These are phyloP conservation scores for Ectemnius lituratus DNA, from an alignment of 2,888 invertebrate genomes.

Conservation along the genomic window DNA sequence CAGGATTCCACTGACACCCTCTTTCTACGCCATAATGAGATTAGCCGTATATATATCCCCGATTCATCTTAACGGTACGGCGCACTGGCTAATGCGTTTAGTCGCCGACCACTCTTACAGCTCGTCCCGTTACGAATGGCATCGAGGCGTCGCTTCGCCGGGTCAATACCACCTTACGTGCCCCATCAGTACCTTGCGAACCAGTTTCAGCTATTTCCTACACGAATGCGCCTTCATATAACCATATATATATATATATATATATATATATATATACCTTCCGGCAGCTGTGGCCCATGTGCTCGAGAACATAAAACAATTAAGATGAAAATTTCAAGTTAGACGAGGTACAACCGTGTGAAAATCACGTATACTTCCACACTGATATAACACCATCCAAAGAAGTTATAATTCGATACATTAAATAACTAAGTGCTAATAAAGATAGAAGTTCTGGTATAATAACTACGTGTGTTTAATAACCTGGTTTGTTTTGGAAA, in stretches of 20 bases:
- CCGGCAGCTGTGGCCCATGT: constrained; percentile 11
- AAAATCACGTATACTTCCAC: too few species aligned
- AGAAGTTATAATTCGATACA: too few species aligned
- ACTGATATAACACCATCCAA: too few species aligned
- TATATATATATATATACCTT: not conserved
- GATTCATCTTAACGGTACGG: constrained; percentile 55
- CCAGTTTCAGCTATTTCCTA: constrained; percentile 35
- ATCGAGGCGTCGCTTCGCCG: constrained; percentile 27
- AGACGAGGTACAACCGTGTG: too few species aligned
- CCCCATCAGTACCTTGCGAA: constrained; percentile 16
- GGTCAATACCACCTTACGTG: constrained; percentile 35
- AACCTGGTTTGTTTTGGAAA: too few species aligned
- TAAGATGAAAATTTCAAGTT: not conserved
- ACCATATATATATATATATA: constrained; percentile 9
- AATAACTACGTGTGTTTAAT: too few species aligned
- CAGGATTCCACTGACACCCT: constrained; percentile 36
- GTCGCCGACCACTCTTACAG: constrained; percentile 33
- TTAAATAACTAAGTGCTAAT: too few species aligned
- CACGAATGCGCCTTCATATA: not conserved
- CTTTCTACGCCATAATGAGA: constrained; percentile 43
- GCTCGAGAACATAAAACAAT: not conserved
- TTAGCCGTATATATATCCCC: constrained; percentile 53
- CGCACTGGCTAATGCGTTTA: constrained; percentile 41
- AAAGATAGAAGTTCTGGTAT: too few species aligned
- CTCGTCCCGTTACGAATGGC: constrained; percentile 54